Conservation (phyloP, 2,797 vertebrate genomes). For the Syngnathus acus region DNA sequence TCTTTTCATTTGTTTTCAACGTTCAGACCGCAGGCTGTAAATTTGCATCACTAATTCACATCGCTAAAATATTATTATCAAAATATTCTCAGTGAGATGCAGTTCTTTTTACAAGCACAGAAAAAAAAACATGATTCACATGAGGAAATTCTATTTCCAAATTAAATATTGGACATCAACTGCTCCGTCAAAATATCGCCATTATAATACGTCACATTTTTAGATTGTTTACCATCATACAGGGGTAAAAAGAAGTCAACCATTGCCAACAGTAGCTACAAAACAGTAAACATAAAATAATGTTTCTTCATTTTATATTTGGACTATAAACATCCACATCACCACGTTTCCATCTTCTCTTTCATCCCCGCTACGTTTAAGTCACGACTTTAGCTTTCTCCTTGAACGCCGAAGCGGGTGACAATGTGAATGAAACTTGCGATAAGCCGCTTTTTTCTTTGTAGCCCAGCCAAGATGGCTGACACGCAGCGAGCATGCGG, state of each 20-base stretch:
- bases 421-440: constrained; percentile 30
- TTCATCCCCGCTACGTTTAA: constrained; percentile 19
- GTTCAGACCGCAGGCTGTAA: background rate
- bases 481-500: constrained; percentile 29
- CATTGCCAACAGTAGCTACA: too few relatives aligned
- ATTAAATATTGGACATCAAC: background rate
- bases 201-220: too few relatives aligned
- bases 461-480: constrained; percentile 55
- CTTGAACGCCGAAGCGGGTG: constrained; percentile 28
- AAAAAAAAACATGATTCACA: background rate
- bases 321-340: too few relatives aligned
- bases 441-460: constrained; percentile 51
- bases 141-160: background rate
- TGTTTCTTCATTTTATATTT: too few relatives aligned
- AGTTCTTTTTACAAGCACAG: background rate
- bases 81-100: background rate
- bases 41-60: background rate
- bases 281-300: too few relatives aligned
- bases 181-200: too few relatives aligned
- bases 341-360: background rate
- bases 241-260: too few relatives aligned
- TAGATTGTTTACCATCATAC: too few relatives aligned
- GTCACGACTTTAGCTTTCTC: constrained; percentile 17
- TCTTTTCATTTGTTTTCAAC: background rate
- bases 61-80: background rate